Conservation (phyloP, 2,113 vertebrate genomes). For the Lota lota region DNA sequence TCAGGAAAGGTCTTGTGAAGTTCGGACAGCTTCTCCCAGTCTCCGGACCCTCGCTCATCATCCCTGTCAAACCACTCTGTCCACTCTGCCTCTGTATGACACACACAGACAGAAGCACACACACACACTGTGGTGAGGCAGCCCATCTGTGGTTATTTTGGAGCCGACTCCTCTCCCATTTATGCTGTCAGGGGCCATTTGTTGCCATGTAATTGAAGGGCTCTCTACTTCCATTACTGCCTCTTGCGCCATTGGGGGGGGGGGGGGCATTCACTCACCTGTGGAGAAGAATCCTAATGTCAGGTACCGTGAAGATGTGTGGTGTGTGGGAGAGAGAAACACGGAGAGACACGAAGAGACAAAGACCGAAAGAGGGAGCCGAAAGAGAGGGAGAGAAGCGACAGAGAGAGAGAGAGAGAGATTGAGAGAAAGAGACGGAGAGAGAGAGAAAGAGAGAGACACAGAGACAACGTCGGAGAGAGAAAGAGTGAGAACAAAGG, state of each 20-base stretch:
- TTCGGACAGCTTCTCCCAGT: slow-evolving; percentile 88
- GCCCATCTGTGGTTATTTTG: slow-evolving; percentile 6
- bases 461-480: background rate
- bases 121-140: background rate
- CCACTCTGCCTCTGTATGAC: slow-evolving; percentile 87
- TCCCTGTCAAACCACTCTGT: slow-evolving; percentile 90
- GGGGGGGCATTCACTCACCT: background rate
- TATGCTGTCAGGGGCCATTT: slow-evolving; percentile 39
- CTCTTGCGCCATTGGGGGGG: background rate
- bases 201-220: slow-evolving; percentile 38
- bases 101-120: slow-evolving; percentile 17
- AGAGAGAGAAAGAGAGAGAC: background rate
- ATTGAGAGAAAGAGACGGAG: no score
- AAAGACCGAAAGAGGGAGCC: no score
- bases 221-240: slow-evolving; percentile 15
- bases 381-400: no score
- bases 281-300: slow-evolving; percentile 9
- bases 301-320: background rate
- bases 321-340: background rate
- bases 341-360: background rate
- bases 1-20: slow-evolving; percentile 81
- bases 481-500: background rate
- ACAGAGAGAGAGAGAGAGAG: no score
- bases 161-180: slow-evolving; percentile 26
- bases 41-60: slow-evolving; percentile 79